Evolutionary conservation across 2,888 invertebrate genomes (phyloP), one percentile per base, ranked within the genome.

Genomic region (Euspilapteryx auroguttella): DNA sequence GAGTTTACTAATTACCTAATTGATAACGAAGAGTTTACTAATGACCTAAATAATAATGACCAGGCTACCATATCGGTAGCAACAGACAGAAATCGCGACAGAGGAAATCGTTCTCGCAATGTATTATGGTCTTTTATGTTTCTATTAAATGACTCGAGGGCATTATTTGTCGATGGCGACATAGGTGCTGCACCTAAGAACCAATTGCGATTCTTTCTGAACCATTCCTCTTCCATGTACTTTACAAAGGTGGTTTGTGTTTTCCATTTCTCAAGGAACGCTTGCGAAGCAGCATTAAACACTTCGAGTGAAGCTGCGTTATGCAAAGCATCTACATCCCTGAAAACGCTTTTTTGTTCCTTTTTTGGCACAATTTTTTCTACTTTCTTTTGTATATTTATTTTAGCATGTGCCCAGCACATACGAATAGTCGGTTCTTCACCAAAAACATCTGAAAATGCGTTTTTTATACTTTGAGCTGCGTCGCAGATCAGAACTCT

Each of bases 71-170:
- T 33, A 17, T 31, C 24, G 22, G 14, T 27, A 20, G 33, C 31
- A 28, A 33, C 31, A 32, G 25, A 25, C 29, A 29, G 31, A 27
- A 34, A 31, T 23, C 34, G 31, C 15, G 34, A 31, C 27, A 34
- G 29, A 29, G 27, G 31, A 27, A 34, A 27, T 22, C 21, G 27
- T 27, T 27, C 27, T 27, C 27, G 29, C 27, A 31, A 25, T 24
- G 33, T 34, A 22, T 34, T 27, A 21, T 27, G 27, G 27, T 35
- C 35, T 28, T 37, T 37, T 12, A 37, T 34, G n/a, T 13, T 21
- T 32, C 21, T 32, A 13, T 34, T 37, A 29, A 31, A 32, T 24
- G 35, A 22, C 21, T 37, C 35, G n/a, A 37, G 14, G 25, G 25
- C 25, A 10, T 30, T 30, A 22, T 30, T 30, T 14, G 32, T 33